These are phyloP conservation scores for Polyergus mexicanus DNA, from an alignment of 1,140 invertebrate genomes.

Conservation along the genomic window DNA sequence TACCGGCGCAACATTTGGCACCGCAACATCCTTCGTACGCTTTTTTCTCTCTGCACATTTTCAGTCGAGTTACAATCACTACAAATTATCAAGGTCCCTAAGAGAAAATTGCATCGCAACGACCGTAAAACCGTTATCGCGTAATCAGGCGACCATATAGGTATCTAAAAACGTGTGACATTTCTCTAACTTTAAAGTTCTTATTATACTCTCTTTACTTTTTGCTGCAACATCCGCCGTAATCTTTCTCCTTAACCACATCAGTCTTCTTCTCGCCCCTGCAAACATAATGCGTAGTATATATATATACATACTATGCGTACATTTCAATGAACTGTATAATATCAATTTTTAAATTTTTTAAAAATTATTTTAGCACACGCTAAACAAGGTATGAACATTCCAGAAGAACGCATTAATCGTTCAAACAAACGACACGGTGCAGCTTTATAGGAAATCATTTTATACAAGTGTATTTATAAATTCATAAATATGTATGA, in stretches of 20 bases:
- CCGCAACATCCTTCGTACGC: constrained; percentile 73
- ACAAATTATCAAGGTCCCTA: constrained; percentile 34
- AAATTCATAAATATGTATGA: constrained; percentile 26
- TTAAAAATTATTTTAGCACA: not conserved
- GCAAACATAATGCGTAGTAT: constrained; percentile 23
- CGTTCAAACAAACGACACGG: too few relatives aligned
- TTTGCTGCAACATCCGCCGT: constrained; percentile 73
- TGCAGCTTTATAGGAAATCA: too few relatives aligned
- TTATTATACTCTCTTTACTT: constrained; percentile 68
- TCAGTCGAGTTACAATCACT: constrained; percentile 62
- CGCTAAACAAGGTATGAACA: too few relatives aligned
- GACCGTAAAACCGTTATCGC: not conserved
- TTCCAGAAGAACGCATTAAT: too few relatives aligned
- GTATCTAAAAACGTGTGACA: constrained; percentile 25
- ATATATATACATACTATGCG: not conserved
- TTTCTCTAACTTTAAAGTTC: not conserved
- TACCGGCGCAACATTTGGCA: constrained; percentile 75
- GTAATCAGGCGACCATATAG: constrained; percentile 70
- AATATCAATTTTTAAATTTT: not conserved
- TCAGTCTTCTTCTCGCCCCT: constrained; percentile 71
- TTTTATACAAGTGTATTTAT: not conserved
- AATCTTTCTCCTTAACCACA: constrained; percentile 69
- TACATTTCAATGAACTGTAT: not conserved
- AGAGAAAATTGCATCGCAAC: not conserved
- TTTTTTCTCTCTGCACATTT: constrained; percentile 74